phyloP scores from a whole-genome alignment of 1,140 invertebrate genomes.

The Cyclargus thomasi region DNA sequence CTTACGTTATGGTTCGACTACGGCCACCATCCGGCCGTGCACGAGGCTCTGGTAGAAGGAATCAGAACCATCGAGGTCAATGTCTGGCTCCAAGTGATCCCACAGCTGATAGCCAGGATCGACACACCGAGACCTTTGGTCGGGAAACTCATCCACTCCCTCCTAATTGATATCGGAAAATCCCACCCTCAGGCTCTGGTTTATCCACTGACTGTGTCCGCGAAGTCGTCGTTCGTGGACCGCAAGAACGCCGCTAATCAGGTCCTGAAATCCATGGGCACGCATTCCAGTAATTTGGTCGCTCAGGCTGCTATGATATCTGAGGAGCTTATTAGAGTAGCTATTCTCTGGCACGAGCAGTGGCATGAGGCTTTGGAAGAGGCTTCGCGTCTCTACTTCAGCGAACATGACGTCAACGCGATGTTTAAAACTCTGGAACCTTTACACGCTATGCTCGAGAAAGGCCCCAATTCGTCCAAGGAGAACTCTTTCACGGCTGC shows the following conservation, averaged over 20 bases:
- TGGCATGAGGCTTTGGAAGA: constrained; percentile 99
- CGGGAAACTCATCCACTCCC: constrained; percentile 91
- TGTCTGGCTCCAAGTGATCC: constrained; percentile 99
- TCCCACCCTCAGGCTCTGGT: constrained; percentile 94
- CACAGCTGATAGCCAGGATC: constrained; percentile 97
- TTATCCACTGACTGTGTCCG: constrained; percentile 97
- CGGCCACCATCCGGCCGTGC: constrained; percentile 93
- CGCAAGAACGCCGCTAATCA: constrained; percentile 95
- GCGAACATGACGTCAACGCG: constrained; percentile 93
- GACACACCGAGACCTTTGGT: constrained; percentile 94
- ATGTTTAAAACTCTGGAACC: constrained; percentile 98
- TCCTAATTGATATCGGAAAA: constrained; percentile 96
- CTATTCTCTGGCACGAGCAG: constrained; percentile 99
- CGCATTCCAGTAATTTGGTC: constrained; percentile 93
- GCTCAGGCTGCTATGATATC: constrained; percentile 95
- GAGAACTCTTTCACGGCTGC: constrained; percentile 98
- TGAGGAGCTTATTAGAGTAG: constrained; percentile 97
- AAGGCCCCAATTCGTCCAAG: constrained; percentile 95
- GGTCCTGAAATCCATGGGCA: constrained; percentile 96
- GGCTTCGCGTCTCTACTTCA: constrained; percentile 95
- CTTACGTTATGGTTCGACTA: constrained; percentile 97
- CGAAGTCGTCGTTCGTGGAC: constrained; percentile 92
- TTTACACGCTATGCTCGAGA: constrained; percentile 93
- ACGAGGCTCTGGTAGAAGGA: constrained; percentile 94
- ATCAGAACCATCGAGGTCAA: constrained; percentile 96